These are phyloP conservation scores for Diadophis punctatus DNA, from an alignment of 2,113 vertebrate species.

Conservation along the genomic window DNA sequence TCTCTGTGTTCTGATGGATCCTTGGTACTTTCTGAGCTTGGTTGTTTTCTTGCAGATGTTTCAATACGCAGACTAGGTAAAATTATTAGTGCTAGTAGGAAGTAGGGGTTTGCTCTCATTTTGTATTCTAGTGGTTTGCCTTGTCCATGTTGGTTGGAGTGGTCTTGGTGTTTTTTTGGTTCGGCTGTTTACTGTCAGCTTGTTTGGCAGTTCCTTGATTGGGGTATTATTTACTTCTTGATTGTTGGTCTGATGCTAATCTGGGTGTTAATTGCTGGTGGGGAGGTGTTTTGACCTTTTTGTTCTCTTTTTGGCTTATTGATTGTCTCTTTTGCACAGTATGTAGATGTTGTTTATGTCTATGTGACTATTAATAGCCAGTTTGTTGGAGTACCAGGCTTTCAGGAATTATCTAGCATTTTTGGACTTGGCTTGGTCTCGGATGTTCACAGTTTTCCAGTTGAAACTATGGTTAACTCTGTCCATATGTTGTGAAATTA, in stretches of 20 bases:
- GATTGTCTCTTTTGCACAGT: neutral
- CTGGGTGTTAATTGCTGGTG: neutral
- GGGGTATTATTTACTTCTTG: neutral
- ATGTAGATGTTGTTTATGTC: neutral
- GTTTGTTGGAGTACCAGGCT: neutral
- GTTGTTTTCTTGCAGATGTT: neutral
- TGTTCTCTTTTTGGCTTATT: neutral
- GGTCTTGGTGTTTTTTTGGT: neutral
- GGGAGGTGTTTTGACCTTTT: neutral
- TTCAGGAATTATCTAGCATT: neutral
- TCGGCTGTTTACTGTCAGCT: neutral
- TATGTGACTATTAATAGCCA: neutral
- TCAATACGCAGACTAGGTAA: neutral
- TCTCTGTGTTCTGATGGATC: neutral
- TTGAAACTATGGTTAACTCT: neutral
- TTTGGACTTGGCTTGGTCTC: neutral
- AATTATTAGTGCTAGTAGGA: neutral
- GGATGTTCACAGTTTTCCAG: neutral
- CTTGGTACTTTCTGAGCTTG: neutral
- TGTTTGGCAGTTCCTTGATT: neutral
- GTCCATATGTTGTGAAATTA: neutral
- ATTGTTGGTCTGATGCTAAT: neutral
- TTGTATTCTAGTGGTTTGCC: neutral
- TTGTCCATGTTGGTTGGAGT: neutral
- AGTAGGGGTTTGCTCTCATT: neutral